Conservation (phyloP, 2,113 vertebrate genomes). For the Alethe diademata region DNA sequence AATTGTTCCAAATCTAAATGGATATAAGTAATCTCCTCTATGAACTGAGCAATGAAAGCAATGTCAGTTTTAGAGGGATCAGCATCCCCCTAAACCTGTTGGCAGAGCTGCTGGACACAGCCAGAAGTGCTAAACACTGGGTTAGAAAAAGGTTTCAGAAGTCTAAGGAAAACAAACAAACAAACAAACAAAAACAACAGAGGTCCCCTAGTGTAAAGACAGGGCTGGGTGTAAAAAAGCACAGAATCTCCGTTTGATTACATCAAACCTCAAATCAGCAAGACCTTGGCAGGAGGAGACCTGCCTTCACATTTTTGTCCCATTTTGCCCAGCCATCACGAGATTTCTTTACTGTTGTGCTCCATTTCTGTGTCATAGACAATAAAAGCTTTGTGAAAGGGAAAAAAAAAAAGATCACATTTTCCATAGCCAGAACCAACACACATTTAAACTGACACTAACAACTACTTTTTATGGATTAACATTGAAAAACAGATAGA, state of each 20-base stretch:
- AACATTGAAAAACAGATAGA: background rate
- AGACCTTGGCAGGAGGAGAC: background rate
- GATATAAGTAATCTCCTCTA: background rate
- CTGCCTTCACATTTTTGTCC: background rate
- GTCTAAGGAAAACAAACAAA: background rate
- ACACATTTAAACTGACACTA: background rate
- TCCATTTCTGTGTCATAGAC: background rate
- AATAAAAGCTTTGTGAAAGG: conserved; percentile 48
- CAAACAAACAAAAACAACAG: background rate
- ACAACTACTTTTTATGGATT: conserved; percentile 13
- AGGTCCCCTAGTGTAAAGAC: background rate
- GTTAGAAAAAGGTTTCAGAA: background rate
- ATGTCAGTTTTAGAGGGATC: background rate
- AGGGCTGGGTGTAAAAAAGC: background rate
- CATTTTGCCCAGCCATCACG: conserved; percentile 10
- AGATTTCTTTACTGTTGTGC: background rate
- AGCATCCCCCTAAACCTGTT: background rate
- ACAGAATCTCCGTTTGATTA: background rate
- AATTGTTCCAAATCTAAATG: background rate
- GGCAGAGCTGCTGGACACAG: background rate
- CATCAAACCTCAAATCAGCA: conserved; percentile 4
- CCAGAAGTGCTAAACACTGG: background rate
- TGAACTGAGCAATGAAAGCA: background rate
- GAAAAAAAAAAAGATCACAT: background rate
- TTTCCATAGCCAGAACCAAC: background rate